Base-by-base conservation (phyloP, 2,888 invertebrate species). In the Entomobrya proxima region DNA sequence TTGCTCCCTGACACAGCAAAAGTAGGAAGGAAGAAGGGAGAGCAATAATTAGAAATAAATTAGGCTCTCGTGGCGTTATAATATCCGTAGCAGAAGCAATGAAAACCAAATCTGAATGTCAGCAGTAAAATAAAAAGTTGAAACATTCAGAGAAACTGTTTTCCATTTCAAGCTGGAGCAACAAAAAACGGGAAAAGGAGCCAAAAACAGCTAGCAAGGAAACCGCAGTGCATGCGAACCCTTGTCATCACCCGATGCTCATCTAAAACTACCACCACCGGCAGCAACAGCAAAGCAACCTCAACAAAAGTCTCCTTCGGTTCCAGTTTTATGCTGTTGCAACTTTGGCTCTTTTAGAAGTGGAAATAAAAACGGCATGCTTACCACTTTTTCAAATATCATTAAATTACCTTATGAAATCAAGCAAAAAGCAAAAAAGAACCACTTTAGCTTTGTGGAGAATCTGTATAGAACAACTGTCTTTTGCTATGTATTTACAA, bases 1-100 rank as follows among this genome's bases (percentile, higher is more conserved):
- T 64, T 13, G 61, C 11, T n/a, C n/a, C n/a, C n/a, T 15, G 24
- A 7, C 27, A 58, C 13, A 2, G 40, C 67, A 67, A 37, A 67
- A 37, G 21, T 37, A 44, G 47, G 47, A 74, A 74, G 30, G 72
- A 74, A 55, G 55, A 32, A 44, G 32, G 50, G 30, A 40, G 32
- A 40, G 40, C 82, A 82, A 82, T 82, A 82, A 82, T 82, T 75
- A 82, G 75, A 82, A 75, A 82, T 82, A 82, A 82, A 82, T 82
- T 82, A 75, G 61, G 58, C 82, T 82, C 82, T 82, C 58, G 82
- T 64, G 82, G 82, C 82, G 61, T 40, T 50, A 74, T 47, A 44
- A 74, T 67, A 67, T 67, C 67, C 67, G 40, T 61, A 61, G 32
- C 13, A 55, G 61, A 11, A 15, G 69, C 30, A 37, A n/a, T 74